A percentile compares a stretch with the other conserved stretches of the same genome.
These are phyloP conservation scores for Porites australiensis DNA, from an alignment of 64 coral and sea anemone genomes.

Conservation along the genomic window DNA sequence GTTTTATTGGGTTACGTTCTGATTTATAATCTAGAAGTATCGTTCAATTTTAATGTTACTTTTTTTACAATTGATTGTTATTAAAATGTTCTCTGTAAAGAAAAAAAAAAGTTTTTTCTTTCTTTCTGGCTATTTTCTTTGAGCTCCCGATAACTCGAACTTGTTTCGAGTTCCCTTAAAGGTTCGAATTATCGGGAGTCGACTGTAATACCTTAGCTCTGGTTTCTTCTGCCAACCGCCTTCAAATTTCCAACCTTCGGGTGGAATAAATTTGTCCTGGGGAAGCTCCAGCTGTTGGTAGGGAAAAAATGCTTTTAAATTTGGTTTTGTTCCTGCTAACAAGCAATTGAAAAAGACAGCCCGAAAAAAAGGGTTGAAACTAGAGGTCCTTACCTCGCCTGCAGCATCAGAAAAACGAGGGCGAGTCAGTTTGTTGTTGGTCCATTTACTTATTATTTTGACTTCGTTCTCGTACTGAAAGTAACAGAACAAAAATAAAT, in stretches of 20 bases:
- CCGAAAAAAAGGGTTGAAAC: not conserved
- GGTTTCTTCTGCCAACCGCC: slow-evolving; percentile 79
- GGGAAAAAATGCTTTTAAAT: not conserved
- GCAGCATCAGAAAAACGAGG: slow-evolving; percentile 67
- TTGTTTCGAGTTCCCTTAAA: no score
- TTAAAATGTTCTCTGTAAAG: no score
- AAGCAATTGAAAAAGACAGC: no score
- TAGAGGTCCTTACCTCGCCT: slow-evolving; percentile 73
- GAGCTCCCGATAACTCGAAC: no score
- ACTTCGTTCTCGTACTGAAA: slow-evolving; percentile 92
- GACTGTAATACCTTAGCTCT: slow-evolving; percentile 48
- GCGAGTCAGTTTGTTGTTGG: slow-evolving; percentile 76
- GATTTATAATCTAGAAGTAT: no score
- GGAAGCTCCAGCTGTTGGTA: slow-evolving; percentile 48
- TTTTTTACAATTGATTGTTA: no score
- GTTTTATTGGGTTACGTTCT: no score
- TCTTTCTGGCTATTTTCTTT: no score
- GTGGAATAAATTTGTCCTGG: slow-evolving; percentile 72
- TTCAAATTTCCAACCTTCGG: slow-evolving; percentile 74
- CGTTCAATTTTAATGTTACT: no score
- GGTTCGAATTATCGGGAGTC: no score
- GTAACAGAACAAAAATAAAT: not conserved
- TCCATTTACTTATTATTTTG: slow-evolving; percentile 81
- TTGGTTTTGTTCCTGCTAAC: no score
- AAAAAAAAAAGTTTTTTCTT: no score